A percentile compares a stretch with the other conserved stretches of the same genome.
Evolutionary conservation across 2,797 vertebrate genomes (phyloP).

Genomic region (Champsocephalus gunnari): DNA sequence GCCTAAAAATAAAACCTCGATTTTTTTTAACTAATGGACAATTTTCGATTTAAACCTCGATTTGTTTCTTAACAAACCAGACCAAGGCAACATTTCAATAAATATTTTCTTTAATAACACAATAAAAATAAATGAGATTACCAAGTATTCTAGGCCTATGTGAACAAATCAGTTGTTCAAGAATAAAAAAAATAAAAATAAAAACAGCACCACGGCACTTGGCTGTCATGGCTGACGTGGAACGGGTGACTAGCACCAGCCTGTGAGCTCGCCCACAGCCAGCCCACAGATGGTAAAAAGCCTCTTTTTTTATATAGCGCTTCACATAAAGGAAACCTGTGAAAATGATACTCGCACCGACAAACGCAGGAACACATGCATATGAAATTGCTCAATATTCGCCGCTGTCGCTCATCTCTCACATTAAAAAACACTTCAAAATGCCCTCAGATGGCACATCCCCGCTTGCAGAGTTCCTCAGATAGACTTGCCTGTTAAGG

Average conservation of each 20-base stretch:
- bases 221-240: constrained; percentile 51
- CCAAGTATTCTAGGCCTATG: too few relatives aligned
- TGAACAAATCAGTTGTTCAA: too few relatives aligned
- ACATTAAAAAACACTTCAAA: constrained; percentile 68
- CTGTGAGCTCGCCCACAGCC: constrained; percentile 69
- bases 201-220: too few relatives aligned
- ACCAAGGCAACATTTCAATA: too few relatives aligned
- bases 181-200: too few relatives aligned
- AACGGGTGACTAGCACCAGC: constrained; percentile 64
- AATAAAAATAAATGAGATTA: too few relatives aligned
- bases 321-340: constrained; percentile 62
- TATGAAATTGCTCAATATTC: constrained; percentile 39
- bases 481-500: constrained; percentile 72
- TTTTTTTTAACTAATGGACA: too few relatives aligned
- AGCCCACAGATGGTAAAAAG: constrained; percentile 63
- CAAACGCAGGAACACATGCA: constrained; percentile 30
- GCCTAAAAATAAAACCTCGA: too few relatives aligned
- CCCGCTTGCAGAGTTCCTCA: constrained; percentile 45
- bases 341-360: constrained; percentile 53
- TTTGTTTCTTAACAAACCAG: too few relatives aligned
- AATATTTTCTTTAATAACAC: too few relatives aligned
- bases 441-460: constrained; percentile 60
- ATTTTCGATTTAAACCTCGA: too few relatives aligned
- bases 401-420: constrained; percentile 36
- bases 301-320: constrained; percentile 37